These are phyloP conservation scores for Ariopsis seemanni DNA, from an alignment of 2,113 vertebrate genomes.

Conservation along the genomic window DNA sequence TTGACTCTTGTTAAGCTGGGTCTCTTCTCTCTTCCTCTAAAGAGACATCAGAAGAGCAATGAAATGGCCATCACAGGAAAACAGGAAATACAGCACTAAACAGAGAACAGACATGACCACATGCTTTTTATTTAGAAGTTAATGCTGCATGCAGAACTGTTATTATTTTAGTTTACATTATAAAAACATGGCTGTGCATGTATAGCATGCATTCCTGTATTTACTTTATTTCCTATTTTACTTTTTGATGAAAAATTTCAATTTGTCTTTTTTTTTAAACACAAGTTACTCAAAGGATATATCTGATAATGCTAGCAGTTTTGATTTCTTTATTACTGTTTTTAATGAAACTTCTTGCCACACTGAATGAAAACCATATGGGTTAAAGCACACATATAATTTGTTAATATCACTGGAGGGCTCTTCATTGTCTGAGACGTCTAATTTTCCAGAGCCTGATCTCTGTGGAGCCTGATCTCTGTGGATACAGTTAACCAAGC, in stretches of 20 bases:
- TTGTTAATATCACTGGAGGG: conserved; percentile 36
- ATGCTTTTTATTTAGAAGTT: background rate
- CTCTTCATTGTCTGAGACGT: conserved; percentile 55
- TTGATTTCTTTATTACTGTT: conserved; percentile 10
- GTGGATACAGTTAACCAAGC: conserved; percentile 68
- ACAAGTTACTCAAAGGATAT: background rate
- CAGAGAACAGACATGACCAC: background rate
- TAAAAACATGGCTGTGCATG: background rate
- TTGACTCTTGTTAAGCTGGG: conserved; percentile 66
- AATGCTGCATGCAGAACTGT: background rate
- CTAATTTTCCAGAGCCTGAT: conserved; percentile 59
- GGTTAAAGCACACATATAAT: conserved; percentile 36
- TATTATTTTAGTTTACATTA: background rate
- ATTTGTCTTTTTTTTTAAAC: background rate
- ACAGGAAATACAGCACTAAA: conserved; percentile 27
- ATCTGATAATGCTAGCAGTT: background rate
- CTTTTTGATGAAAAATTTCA: background rate
- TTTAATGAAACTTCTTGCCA: conserved; percentile 40
- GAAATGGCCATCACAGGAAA: conserved; percentile 65
- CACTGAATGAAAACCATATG: conserved; percentile 38
- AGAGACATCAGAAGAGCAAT: conserved; percentile 62
- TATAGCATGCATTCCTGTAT: background rate
- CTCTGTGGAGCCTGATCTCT: conserved; percentile 51
- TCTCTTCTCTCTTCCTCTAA: conserved; percentile 49
- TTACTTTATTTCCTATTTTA: background rate